Evolutionary conservation across 2,888 invertebrate genomes (phyloP).

Genomic region (Agonopterix alstromeriana): DNA sequence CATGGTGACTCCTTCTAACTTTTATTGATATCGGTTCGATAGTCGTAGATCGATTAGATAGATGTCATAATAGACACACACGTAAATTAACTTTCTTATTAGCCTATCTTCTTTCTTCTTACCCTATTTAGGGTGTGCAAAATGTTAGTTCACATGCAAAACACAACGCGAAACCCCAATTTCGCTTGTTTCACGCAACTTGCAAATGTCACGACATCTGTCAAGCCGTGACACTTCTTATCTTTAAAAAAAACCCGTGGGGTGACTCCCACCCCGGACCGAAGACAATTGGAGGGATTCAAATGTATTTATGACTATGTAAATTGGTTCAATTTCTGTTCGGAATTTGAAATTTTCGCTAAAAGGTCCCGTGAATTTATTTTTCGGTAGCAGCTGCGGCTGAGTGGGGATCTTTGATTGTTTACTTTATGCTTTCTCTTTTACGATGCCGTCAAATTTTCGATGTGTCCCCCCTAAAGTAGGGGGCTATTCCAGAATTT

Average conservation of each 20-base stretch:
- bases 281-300: slow-evolving; percentile 34
- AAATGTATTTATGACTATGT: slow-evolving; percentile 76
- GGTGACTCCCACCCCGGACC: slow-evolving; percentile 38
- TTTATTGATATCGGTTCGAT: too few relatives aligned
- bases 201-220: slow-evolving; percentile 64
- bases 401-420: slow-evolving; percentile 29
- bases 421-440: slow-evolving; percentile 18
- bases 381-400: slow-evolving; percentile 39
- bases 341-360: slow-evolving; percentile 44
- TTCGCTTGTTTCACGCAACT: slow-evolving; percentile 52
- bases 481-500: background rate
- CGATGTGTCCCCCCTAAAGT: slow-evolving; percentile 1
- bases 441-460: slow-evolving; percentile 6
- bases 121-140: too few relatives aligned
- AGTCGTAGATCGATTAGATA: too few relatives aligned
- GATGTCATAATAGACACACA: too few relatives aligned
- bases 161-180: slow-evolving; percentile 17
- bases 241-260: slow-evolving; percentile 58
- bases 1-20: too few relatives aligned
- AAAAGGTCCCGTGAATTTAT: slow-evolving; percentile 38
- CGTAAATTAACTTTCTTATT: too few relatives aligned
- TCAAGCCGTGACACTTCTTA: slow-evolving; percentile 66
- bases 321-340: slow-evolving; percentile 56
- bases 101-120: too few relatives aligned
- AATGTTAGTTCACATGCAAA: background rate